A percentile compares a stretch with the other conserved stretches of the same genome.
Conservation (phyloP, 1,140 invertebrate species). For the Carposina sasakii region DNA sequence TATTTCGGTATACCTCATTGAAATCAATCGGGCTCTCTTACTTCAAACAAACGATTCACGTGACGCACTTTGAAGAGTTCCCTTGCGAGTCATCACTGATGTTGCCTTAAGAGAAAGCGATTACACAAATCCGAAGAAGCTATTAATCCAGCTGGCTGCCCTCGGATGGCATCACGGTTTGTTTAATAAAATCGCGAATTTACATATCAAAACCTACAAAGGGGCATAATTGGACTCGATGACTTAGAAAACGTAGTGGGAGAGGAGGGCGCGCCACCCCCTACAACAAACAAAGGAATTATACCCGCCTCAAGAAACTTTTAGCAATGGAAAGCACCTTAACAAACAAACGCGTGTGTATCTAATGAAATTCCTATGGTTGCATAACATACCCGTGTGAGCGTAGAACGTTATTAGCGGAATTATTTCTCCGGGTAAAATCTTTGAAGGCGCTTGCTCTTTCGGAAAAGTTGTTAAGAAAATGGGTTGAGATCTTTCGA, state of each 20-base stretch:
- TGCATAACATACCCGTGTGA: slow-evolving; percentile 68
- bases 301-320: slow-evolving; percentile 72
- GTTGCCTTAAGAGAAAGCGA: slow-evolving; percentile 71
- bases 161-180: slow-evolving; percentile 70
- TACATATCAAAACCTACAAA: slow-evolving; percentile 72
- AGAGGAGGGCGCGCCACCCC: slow-evolving; percentile 53
- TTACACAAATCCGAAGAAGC: slow-evolving; percentile 72
- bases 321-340: slow-evolving; percentile 73
- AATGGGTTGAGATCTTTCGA: slow-evolving; percentile 69
- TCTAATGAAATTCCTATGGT: slow-evolving; percentile 73
- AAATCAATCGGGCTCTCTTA: too few relatives aligned
- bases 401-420: slow-evolving; percentile 64
- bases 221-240: slow-evolving; percentile 70
- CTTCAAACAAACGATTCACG: too few relatives aligned
- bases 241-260: slow-evolving; percentile 71
- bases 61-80: slow-evolving; percentile 37
- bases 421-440: slow-evolving; percentile 67
- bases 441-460: slow-evolving; percentile 70
- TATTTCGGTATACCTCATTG: too few relatives aligned
- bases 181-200: slow-evolving; percentile 71
- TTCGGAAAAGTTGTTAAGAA: slow-evolving; percentile 71
- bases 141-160: slow-evolving; percentile 69
- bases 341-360: slow-evolving; percentile 72
- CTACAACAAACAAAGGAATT: slow-evolving; percentile 71
- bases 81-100: slow-evolving; percentile 49